Evolutionary conservation across 1,140 invertebrate species (phyloP).

Genomic region (Ceratina calcarata): DNA sequence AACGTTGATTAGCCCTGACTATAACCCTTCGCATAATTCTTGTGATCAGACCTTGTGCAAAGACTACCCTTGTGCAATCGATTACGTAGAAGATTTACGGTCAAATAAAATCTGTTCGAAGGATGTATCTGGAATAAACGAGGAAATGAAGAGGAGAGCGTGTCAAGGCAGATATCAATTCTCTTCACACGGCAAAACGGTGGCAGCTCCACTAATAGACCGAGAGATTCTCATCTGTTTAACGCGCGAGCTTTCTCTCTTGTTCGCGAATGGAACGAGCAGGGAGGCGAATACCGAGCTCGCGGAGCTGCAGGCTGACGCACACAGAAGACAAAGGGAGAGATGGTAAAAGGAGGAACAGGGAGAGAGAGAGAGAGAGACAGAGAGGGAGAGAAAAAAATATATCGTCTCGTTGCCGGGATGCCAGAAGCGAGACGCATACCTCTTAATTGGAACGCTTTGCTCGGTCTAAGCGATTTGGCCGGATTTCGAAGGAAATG

Average conservation of each 20-base stretch:
- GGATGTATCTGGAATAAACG: neutral
- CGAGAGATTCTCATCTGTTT: conserved; percentile 74
- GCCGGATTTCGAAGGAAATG: conserved; percentile 79
- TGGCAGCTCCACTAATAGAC: conserved; percentile 77
- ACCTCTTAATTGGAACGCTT: conserved; percentile 81
- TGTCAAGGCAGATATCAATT: conserved; percentile 72
- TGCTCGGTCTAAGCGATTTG: conserved; percentile 76
- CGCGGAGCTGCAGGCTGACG: conserved; percentile 6
- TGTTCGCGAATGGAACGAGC: neutral
- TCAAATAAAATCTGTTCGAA: neutral
- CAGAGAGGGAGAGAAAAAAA: conserved; percentile 43
- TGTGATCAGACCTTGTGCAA: too few relatives aligned
- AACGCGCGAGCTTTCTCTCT: conserved; percentile 26
- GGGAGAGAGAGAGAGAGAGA: conserved; percentile 42
- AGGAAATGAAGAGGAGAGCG: neutral
- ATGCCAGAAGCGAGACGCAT: conserved; percentile 78
- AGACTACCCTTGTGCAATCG: too few relatives aligned
- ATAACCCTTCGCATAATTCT: too few relatives aligned
- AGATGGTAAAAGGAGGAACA: neutral
- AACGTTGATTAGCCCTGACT: too few relatives aligned
- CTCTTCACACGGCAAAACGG: conserved; percentile 64
- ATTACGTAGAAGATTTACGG: neutral
- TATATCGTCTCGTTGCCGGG: conserved; percentile 68
- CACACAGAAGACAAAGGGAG: conserved; percentile 27
- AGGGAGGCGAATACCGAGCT: neutral